Percentiles rank a stretch among this genome's conserved stretches.
Evolutionary conservation across 1,140 invertebrate species (phyloP).

Genomic region (Heliothis subflexa): DNA sequence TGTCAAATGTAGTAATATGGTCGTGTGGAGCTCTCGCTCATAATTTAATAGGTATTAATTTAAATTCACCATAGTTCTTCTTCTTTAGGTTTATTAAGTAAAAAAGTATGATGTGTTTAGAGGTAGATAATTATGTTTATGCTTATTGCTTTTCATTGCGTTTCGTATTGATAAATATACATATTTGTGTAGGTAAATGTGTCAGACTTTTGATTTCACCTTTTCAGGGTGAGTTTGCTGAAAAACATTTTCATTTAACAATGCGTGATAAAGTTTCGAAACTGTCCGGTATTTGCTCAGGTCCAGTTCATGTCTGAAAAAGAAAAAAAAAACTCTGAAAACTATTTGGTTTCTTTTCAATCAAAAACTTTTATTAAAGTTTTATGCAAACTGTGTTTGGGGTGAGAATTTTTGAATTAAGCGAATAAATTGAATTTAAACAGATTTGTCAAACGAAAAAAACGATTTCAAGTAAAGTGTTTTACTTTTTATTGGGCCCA

Average conservation of each 20-base stretch:
- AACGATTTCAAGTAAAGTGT: slow-evolving; percentile 8
- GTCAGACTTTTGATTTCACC: slow-evolving; percentile 55
- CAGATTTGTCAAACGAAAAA: slow-evolving; percentile 19
- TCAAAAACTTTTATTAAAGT: background rate
- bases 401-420: slow-evolving; percentile 1
- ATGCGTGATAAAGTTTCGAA: slow-evolving; percentile 65
- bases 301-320: slow-evolving; percentile 72
- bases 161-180: too few relatives aligned
- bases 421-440: slow-evolving; percentile 36
- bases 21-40: too few relatives aligned
- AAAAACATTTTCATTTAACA: slow-evolving; percentile 69
- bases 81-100: too few relatives aligned
- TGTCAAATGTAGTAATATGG: background rate
- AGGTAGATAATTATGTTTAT: too few relatives aligned
- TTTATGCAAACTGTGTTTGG: background rate
- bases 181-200: too few relatives aligned
- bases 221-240: slow-evolving; percentile 66
- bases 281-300: slow-evolving; percentile 71
- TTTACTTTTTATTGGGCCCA: slow-evolving; percentile 5
- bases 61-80: too few relatives aligned
- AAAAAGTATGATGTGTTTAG: too few relatives aligned
- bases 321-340: slow-evolving; percentile 37
- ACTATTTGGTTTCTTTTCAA: background rate
- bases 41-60: too few relatives aligned
- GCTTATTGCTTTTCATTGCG: too few relatives aligned